These are phyloP conservation scores for Drosophila austrosaltans DNA, from an alignment of 2,888 invertebrate genomes.

Conservation along the genomic window DNA sequence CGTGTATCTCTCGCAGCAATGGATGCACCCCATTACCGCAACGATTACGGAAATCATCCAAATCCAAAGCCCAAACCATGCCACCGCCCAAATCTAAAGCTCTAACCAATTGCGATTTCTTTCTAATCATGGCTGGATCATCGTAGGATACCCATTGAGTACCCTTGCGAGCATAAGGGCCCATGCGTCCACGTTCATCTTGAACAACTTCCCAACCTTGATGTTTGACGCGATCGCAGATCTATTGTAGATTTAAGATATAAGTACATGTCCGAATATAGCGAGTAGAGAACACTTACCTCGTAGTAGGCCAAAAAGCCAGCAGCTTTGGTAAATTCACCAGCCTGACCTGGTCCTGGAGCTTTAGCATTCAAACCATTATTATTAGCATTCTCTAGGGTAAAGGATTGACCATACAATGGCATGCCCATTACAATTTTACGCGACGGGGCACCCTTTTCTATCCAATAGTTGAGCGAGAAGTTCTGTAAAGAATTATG, in stretches of 20 bases:
- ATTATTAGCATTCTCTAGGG: conserved; percentile 86
- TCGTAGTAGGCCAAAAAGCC: conserved; percentile 96
- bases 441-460: conserved; percentile 91
- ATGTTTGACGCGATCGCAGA: conserved; percentile 91
- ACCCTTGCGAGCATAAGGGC: conserved; percentile 93
- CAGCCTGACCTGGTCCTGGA: conserved; percentile 90
- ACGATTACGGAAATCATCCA: conserved; percentile 92
- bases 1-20: conserved; percentile 90
- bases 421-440: conserved; percentile 96
- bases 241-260: conserved; percentile 83
- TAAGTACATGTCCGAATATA: background rate
- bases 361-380: conserved; percentile 90
- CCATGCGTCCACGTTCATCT: conserved; percentile 91
- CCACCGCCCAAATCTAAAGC: conserved; percentile 92
- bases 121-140: conserved; percentile 90
- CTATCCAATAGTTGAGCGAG: conserved; percentile 95
- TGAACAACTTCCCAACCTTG: conserved; percentile 92
- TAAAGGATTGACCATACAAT: conserved; percentile 93
- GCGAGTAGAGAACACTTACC: conserved; percentile 82
- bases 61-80: conserved; percentile 95
- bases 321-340: conserved; percentile 92
- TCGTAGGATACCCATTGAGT: conserved; percentile 97
- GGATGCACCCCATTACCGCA: conserved; percentile 93
- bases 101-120: conserved; percentile 91
- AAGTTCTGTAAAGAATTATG: conserved; percentile 86